Evolutionary conservation across 2,888 invertebrate genomes (phyloP).

Genomic region (Corbicula japonica): DNA sequence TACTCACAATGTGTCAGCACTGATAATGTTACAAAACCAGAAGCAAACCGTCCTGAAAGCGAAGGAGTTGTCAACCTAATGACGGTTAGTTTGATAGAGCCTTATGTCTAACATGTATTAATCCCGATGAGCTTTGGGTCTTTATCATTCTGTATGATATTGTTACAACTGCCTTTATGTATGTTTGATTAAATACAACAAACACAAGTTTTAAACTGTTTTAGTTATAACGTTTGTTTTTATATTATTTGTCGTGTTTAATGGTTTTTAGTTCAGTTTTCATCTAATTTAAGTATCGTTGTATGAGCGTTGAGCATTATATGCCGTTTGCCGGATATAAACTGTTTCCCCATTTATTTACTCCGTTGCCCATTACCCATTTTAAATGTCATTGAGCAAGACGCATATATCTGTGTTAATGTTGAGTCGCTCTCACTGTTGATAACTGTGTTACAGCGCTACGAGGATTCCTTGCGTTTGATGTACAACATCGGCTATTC

Average conservation of each 20-base stretch:
- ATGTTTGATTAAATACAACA: neutral
- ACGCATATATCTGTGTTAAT: neutral
- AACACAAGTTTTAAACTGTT: neutral
- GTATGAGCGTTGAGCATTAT: no score
- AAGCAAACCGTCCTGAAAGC: neutral
- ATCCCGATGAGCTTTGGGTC: no score
- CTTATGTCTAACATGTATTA: no score
- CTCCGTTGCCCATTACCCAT: neutral
- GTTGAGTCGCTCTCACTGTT: no score
- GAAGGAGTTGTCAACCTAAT: slow-evolving; percentile 6
- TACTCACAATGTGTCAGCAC: slow-evolving; percentile 43
- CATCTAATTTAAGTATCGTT: no score
- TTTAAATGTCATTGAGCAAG: neutral
- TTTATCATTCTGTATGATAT: no score
- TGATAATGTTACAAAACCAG: neutral
- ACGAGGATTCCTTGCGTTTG: slow-evolving; percentile 79
- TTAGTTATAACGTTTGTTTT: no score
- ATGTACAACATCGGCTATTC: slow-evolving; percentile 85
- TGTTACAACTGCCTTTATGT: neutral
- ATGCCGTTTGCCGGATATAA: no score
- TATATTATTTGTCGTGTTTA: no score
- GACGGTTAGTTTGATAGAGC: slow-evolving; percentile 16
- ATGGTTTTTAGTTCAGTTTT: no score
- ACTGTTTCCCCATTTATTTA: neutral
- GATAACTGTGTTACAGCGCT: slow-evolving; percentile 70